A percentile compares a stretch with the other conserved stretches of the same genome.
These are phyloP conservation scores for Phalera bucephala DNA, from an alignment of 2,888 invertebrate genomes.

Conservation along the genomic window DNA sequence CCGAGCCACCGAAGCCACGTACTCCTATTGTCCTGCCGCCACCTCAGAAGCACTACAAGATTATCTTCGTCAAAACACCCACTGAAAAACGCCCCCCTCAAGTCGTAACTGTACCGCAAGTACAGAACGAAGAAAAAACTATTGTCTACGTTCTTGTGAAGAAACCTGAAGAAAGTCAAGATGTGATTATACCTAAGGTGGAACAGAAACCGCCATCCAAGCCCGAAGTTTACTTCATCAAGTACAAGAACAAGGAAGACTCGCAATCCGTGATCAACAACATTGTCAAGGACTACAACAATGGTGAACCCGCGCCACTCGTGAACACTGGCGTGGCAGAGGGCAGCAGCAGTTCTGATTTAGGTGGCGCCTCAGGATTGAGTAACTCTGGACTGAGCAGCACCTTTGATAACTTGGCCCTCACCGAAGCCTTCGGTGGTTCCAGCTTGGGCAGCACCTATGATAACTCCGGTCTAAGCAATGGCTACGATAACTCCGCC, in stretches of 20 bases:
- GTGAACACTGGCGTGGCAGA: constrained; percentile 10
- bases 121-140: constrained; percentile 88
- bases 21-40: constrained; percentile 83
- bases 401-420: background rate
- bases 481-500: background rate
- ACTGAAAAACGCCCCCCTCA: constrained; percentile 85
- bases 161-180: constrained; percentile 87
- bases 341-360: constrained; percentile 1
- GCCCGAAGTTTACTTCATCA: constrained; percentile 91
- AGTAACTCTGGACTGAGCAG: background rate
- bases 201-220: constrained; percentile 88
- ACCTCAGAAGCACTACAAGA: constrained; percentile 90
- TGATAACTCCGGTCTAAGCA: constrained; percentile 1
- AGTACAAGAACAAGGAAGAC: constrained; percentile 87
- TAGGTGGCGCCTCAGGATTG: constrained; percentile 3
- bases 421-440: background rate
- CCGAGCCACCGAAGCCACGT: constrained; percentile 79
- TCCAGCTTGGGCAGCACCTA: background rate
- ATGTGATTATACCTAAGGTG: constrained; percentile 85
- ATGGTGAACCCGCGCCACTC: constrained; percentile 31
- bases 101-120: constrained; percentile 84
- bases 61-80: constrained; percentile 91
- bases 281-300: constrained; percentile 67
- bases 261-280: constrained; percentile 71
- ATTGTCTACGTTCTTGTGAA: constrained; percentile 90